Evolutionary conservation across 2,113 vertebrate genomes (phyloP).

Genomic region (Steatornis caripensis): DNA sequence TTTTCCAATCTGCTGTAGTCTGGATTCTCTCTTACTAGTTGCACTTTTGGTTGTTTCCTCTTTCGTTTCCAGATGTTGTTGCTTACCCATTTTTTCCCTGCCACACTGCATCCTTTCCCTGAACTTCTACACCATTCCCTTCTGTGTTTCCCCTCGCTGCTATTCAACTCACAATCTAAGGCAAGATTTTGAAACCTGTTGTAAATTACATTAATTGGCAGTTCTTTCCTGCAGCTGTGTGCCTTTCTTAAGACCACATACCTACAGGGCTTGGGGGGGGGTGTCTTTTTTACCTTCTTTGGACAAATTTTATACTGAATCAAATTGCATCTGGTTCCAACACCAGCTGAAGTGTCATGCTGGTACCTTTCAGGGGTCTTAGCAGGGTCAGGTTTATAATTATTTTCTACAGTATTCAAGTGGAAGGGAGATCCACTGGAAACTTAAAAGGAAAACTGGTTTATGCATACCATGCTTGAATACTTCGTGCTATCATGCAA

Average conservation of each 20-base stretch:
- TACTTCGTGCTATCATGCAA: conserved; percentile 13
- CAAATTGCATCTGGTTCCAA: neutral
- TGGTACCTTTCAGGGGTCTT: conserved; percentile 25
- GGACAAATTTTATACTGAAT: neutral
- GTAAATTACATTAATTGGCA: conserved; percentile 52
- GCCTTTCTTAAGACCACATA: conserved; percentile 28
- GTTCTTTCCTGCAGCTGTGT: conserved; percentile 28
- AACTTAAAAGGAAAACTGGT: neutral
- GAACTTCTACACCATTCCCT: conserved; percentile 29
- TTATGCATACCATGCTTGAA: neutral
- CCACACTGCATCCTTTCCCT: conserved; percentile 48
- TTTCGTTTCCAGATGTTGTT: conserved; percentile 69
- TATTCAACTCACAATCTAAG: neutral
- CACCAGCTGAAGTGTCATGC: conserved; percentile 1
- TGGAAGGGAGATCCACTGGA: neutral
- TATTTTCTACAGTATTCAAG: neutral
- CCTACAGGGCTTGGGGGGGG: neutral
- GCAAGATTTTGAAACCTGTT: conserved; percentile 47
- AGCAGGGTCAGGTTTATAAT: neutral
- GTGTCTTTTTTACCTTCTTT: conserved; percentile 5
- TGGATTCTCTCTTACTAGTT: conserved; percentile 36
- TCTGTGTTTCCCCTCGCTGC: neutral
- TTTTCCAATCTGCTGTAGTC: conserved; percentile 29
- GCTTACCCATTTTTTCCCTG: conserved; percentile 43
- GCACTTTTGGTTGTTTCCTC: conserved; percentile 52